A percentile compares a stretch with the other conserved stretches of the same genome.
Conservation (phyloP, 2,888 invertebrate species). For the Hermaeophaga mercurialis region DNA sequence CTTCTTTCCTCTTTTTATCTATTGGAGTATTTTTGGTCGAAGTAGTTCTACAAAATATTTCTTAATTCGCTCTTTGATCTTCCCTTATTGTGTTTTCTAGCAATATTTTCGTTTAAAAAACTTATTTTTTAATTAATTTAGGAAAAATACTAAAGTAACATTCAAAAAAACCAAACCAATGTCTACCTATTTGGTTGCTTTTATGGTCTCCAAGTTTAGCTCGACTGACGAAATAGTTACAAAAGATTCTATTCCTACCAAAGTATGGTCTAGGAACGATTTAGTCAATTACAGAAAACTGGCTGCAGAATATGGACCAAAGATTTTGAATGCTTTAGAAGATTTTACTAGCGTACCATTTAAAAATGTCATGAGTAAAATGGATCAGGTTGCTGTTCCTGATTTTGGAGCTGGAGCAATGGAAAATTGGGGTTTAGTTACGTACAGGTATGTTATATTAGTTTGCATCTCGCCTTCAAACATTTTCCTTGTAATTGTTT, state of each 20-base stretch:
- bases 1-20: too few species aligned
- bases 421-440: conserved; percentile 92
- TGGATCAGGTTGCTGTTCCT: conserved; percentile 82
- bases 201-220: conserved; percentile 77
- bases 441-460: conserved; percentile 71
- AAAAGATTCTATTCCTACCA: conserved; percentile 26
- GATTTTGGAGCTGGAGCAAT: conserved; percentile 86
- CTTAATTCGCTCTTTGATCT: too few species aligned
- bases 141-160: neutral
- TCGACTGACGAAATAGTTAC: conserved; percentile 30
- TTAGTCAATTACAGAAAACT: conserved; percentile 25
- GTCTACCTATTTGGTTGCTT: conserved; percentile 88
- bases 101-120: too few species aligned
- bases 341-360: conserved; percentile 36
- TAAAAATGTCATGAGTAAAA: conserved; percentile 65
- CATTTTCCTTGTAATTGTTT: too few species aligned
- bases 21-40: too few species aligned
- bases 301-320: conserved; percentile 38
- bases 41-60: too few species aligned
- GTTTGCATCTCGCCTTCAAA: too few species aligned
- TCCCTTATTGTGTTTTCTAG: too few species aligned
- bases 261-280: conserved; percentile 40
- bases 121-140: neutral
- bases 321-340: conserved; percentile 34
- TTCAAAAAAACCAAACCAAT: conserved; percentile 63